Evolutionary conservation across 2,113 vertebrate genomes (phyloP).

Genomic region (Bucco capensis): DNA sequence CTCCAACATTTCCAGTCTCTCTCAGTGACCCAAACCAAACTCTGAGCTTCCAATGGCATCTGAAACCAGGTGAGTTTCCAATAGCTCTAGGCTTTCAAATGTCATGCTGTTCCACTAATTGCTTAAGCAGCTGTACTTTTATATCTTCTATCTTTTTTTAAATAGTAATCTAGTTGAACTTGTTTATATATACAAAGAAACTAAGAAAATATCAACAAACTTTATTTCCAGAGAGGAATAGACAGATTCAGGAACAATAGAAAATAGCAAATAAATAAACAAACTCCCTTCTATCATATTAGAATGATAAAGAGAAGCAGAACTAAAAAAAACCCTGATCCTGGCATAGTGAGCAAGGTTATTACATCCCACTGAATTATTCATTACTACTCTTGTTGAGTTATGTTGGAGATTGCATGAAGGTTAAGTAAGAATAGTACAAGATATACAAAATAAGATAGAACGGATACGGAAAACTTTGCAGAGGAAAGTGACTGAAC

Average conservation of each 20-base stretch:
- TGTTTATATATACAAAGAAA: not conserved
- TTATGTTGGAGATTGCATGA: not conserved
- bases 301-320: not conserved
- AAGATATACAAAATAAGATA: not conserved
- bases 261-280: not conserved
- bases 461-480: not conserved
- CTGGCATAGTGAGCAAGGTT: not conserved
- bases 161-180: not conserved
- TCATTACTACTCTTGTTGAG: not conserved
- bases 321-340: not conserved
- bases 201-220: not conserved
- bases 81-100: conserved; percentile 28
- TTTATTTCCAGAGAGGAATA: not conserved
- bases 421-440: not conserved
- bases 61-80: conserved; percentile 31
- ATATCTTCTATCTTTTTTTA: not conserved
- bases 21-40: not conserved
- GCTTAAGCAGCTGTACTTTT: conserved; percentile 40
- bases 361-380: not conserved
- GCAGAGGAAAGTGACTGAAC: not conserved
- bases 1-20: not conserved
- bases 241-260: conserved; percentile 13
- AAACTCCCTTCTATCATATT: not conserved
- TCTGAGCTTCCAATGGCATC: not conserved
- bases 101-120: conserved; percentile 32